These are phyloP conservation scores for Dicycla oo DNA, from an alignment of 2,888 invertebrate species.

Conservation along the genomic window DNA sequence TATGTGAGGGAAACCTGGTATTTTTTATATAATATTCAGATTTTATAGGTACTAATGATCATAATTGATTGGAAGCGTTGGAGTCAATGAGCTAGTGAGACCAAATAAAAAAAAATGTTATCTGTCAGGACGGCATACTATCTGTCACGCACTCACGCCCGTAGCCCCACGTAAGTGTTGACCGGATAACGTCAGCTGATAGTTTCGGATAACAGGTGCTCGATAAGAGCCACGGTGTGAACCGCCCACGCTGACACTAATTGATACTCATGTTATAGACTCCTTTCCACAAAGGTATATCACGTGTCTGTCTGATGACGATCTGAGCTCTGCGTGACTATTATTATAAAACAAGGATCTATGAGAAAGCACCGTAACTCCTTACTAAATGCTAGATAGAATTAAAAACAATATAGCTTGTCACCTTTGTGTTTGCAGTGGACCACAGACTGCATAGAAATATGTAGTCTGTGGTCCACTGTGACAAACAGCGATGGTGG, in stretches of 20 bases:
- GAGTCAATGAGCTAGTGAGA: slow-evolving; percentile 17
- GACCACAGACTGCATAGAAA: too few species aligned
- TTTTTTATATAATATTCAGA: slow-evolving; percentile 1
- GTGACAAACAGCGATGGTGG: too few species aligned
- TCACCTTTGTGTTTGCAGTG: too few species aligned
- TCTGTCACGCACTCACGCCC: slow-evolving; percentile 36
- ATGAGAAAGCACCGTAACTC: background rate
- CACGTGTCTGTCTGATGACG: background rate
- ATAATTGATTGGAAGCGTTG: slow-evolving; percentile 1
- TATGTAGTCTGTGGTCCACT: too few species aligned
- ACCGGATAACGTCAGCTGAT: slow-evolving; percentile 47
- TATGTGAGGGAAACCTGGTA: background rate
- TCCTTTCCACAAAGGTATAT: background rate
- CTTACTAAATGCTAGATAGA: too few species aligned
- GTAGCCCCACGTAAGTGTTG: slow-evolving; percentile 24
- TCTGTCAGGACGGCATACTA: slow-evolving; percentile 23
- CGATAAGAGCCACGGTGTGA: slow-evolving; percentile 28
- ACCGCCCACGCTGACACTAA: slow-evolving; percentile 9
- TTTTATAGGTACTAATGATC: background rate
- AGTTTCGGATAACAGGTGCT: slow-evolving; percentile 47
- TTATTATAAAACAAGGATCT: background rate
- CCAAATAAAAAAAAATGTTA: slow-evolving; percentile 30
- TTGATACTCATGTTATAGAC: slow-evolving; percentile 14
- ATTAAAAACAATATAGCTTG: too few species aligned
- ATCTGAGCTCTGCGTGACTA: background rate